A percentile compares a stretch with the other conserved stretches of the same genome.
Conservation (phyloP, 1,140 invertebrate species). For the Amyelois transitella region DNA sequence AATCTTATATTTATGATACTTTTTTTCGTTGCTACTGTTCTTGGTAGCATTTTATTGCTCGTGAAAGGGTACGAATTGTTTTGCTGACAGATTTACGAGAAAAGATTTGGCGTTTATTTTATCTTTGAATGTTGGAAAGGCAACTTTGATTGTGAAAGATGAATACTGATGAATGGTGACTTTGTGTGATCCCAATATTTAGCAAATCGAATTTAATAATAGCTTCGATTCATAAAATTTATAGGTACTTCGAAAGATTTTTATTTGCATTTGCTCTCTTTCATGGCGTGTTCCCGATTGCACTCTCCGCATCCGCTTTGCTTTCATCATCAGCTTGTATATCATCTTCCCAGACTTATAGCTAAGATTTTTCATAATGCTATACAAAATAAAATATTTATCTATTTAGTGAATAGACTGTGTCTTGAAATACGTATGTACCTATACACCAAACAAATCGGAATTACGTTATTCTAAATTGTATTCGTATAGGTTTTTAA, state of each 20-base stretch:
- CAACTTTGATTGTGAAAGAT: conserved; percentile 20
- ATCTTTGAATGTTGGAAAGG: conserved; percentile 45
- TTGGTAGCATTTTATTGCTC: conserved; percentile 70
- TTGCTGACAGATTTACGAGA: conserved; percentile 70
- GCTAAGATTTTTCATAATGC: too few species aligned
- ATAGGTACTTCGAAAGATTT: too few species aligned
- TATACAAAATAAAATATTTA: too few species aligned
- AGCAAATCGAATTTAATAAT: background rate
- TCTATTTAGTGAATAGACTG: too few species aligned
- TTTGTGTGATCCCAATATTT: background rate
- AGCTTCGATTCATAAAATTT: too few species aligned
- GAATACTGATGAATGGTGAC: background rate
- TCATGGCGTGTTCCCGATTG: too few species aligned
- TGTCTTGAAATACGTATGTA: too few species aligned
- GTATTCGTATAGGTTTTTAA: background rate
- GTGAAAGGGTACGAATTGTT: conserved; percentile 72
- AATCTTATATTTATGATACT: conserved; percentile 73
- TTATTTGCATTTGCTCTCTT: too few species aligned
- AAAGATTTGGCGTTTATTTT: conserved; percentile 69
- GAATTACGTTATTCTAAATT: background rate
- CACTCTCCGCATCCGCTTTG: too few species aligned
- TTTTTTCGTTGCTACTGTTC: conserved; percentile 58
- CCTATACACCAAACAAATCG: too few species aligned
- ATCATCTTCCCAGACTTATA: too few species aligned
- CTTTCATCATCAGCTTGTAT: too few species aligned